These are phyloP conservation scores for Tachysurus vachellii DNA, from an alignment of 2,113 vertebrate species.

Conservation along the genomic window DNA sequence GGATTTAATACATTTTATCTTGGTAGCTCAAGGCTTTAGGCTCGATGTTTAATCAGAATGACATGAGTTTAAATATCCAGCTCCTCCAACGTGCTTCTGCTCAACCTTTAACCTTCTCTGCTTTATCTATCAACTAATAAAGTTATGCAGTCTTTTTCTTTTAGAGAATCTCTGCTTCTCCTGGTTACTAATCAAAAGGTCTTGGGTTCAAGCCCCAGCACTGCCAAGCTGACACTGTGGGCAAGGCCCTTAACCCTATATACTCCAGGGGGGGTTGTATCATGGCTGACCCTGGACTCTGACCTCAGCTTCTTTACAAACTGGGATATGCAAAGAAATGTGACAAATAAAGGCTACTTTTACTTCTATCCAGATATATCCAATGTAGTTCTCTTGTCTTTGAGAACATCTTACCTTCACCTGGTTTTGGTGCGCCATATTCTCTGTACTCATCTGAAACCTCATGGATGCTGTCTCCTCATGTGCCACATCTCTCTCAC, in stretches of 20 bases:
- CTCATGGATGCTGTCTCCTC: conserved; percentile 82
- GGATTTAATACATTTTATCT: not conserved
- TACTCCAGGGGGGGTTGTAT: too few relatives aligned
- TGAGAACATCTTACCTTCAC: conserved; percentile 77
- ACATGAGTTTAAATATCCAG: not conserved
- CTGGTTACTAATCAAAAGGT: too few relatives aligned
- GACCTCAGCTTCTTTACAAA: not conserved
- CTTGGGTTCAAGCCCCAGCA: too few relatives aligned
- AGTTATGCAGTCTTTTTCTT: too few relatives aligned
- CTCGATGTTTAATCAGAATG: not conserved
- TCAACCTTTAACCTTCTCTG: not conserved
- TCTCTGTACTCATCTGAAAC: conserved; percentile 92
- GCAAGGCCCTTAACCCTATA: too few relatives aligned
- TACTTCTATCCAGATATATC: not conserved
- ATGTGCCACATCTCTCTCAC: conserved; percentile 68
- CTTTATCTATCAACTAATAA: not conserved
- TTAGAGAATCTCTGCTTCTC: too few relatives aligned
- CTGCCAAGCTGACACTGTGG: too few relatives aligned
- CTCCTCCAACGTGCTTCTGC: not conserved
- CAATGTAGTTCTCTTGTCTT: not conserved
- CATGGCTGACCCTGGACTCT: not conserved
- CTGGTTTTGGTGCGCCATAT: conserved; percentile 83
- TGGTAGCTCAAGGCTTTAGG: not conserved
- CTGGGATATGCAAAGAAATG: not conserved
- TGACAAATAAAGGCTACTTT: not conserved